Evolutionary conservation across 2,797 vertebrate genomes (phyloP), one percentile per base, ranked within the genome.

Genomic region (Tadarida brasiliensis): DNA sequence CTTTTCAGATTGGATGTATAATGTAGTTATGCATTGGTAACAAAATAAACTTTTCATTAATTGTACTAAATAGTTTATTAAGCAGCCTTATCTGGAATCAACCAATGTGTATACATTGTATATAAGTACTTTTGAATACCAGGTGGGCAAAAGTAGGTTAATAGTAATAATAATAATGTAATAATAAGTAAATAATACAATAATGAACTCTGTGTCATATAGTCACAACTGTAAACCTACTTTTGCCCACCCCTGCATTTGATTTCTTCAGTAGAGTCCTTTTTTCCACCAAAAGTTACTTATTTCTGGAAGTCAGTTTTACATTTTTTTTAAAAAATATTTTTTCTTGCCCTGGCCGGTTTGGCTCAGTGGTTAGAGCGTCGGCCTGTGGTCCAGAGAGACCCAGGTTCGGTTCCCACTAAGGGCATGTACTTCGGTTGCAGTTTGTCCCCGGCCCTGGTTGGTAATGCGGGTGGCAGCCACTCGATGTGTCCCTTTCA

Each of bases 1-100:
- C 83, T 95, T 85, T 97, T 74, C 56, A 91, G 22, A 71, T 94
- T 78, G 76, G 22, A 11, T 74, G 0, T 87, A 14, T 91, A 33
- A 78, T 71, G 24, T 90, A 15, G 39, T 89, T 63, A 19, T 49
- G 5, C 63, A 39, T 56, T 90, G 39, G 39, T 26, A 65, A 63
- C 47, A 94, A 71, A 90, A 51, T 73, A 65, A 63, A 67, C 12
- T 33, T 57, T 76, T 77, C 51, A 68, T 80, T 90, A 68, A 76
- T 74, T 80, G 47, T 12, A 28, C 17, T 63, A 2, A n/a, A 4
- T 51, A 22, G 19, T 91, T 96, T 56, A 67, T 94, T 92, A 90
- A 77, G 20, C 33, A 87, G 20, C 20, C 28, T 92, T 82, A 65
- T 56, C 14, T 71, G 56, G n/a, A 82, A 39, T 82, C 59, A 19